phyloP scores from a whole-genome alignment of 2,797 vertebrate genomes.

The Hemibagrus guttatus region DNA sequence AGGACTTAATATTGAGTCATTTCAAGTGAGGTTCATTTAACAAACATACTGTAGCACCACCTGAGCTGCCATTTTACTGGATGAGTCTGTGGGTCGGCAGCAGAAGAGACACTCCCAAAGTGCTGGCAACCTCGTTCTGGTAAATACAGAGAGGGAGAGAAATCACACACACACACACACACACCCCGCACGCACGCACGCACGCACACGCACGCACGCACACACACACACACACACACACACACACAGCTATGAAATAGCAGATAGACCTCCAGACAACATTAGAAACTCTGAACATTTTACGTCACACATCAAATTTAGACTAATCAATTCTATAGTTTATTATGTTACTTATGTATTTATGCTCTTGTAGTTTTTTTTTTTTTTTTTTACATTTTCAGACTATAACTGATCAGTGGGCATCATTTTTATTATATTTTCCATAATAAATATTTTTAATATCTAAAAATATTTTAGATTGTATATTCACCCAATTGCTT shows the following conservation, averaged over 20 bases:
- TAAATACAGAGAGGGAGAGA: conserved; percentile 18
- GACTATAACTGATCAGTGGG: too few species aligned
- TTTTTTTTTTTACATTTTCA: too few species aligned
- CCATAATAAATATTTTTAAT: too few species aligned
- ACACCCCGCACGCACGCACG: not conserved
- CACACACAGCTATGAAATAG: not conserved
- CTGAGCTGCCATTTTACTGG: not conserved
- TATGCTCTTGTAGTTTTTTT: too few species aligned
- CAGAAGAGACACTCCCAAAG: conserved; percentile 60
- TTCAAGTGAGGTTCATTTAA: not conserved
- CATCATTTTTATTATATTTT: too few species aligned
- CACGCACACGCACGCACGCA: not conserved
- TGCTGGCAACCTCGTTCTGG: conserved; percentile 70
- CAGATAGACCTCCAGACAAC: not conserved
- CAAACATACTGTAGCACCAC: not conserved
- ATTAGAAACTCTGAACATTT: not conserved
- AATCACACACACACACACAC: not conserved
- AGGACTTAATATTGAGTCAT: not conserved
- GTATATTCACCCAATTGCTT: too few species aligned
- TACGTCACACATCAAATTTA: too few species aligned
- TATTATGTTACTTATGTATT: too few species aligned
- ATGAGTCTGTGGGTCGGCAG: conserved; percentile 66
- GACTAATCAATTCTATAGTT: too few species aligned
- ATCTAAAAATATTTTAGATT: too few species aligned
- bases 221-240: too few species aligned